Evolutionary conservation across 2,888 invertebrate genomes (phyloP), one percentile per base, ranked within the genome.

Genomic region (Rhynchonema sp.): DNA sequence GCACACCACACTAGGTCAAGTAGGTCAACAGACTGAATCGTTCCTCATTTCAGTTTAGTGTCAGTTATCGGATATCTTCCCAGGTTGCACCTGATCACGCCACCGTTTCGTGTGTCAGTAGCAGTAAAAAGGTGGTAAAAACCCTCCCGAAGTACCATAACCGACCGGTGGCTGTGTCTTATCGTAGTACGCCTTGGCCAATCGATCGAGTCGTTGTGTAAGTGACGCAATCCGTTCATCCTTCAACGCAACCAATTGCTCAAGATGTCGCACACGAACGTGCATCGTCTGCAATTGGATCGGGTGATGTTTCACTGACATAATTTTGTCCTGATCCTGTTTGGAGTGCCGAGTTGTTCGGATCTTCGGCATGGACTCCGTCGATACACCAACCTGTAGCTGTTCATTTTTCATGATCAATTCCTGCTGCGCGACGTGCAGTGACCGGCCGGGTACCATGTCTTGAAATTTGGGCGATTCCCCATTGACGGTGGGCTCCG

Each of bases 381-480:
- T n/a, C n/a, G n/a, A n/a, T 22, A 20, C 26, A 26, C 23, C 2
- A 27, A 62, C 61, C 55, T 62, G 60, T 3, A 62, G 58, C 38
- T 55, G 53, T 52, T 62, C 62, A 17, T 62, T 61, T 27, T 62
- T 62, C 17, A 9, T n/a, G 2, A 62, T 58, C 23, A 62, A 9
- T 38, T 62, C 30, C 30, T 62, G 60, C 25, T 57, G 54, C 9
- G 58, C 61, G 20, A 26, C 26, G 56, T 61, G 53, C 20, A 62
- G 57, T 17, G 27, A 3, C 2, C 55, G 38, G 17, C 56, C 29
- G 9, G 62, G 62, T n/a, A 62, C 61, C 59, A 61, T 9, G 30
- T 61, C 61, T n/a, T 49, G 49, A n/a, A 49, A n/a, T 6, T 23
- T 23, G 3, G 49, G 23, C 49, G 9, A n/a, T 23, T 49, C 49